A percentile compares a stretch with the other conserved stretches of the same genome.
These are phyloP conservation scores for Lophura swinhoii DNA, from an alignment of 2,797 vertebrate species.

Conservation along the genomic window DNA sequence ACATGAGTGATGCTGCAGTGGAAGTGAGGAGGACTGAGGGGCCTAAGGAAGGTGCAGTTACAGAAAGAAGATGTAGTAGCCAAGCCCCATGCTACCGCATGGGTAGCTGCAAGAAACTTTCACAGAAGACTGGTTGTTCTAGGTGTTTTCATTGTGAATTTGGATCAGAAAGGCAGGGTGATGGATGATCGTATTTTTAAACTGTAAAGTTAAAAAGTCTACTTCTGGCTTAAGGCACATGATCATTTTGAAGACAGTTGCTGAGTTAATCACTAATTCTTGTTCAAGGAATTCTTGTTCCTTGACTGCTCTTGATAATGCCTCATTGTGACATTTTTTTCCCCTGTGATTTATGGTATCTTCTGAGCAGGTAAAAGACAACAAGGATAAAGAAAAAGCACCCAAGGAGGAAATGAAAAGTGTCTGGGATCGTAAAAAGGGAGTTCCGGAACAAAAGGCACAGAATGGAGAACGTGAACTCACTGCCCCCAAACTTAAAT, in stretches of 20 bases:
- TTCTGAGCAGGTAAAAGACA: constrained; percentile 84
- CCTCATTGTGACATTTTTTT: background rate
- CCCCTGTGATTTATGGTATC: background rate
- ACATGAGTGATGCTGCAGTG: background rate
- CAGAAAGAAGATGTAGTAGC: background rate
- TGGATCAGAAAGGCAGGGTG: background rate
- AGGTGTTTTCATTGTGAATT: background rate
- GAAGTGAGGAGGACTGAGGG: background rate
- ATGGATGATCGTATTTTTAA: background rate
- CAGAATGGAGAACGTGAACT: constrained; percentile 91
- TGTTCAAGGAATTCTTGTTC: background rate
- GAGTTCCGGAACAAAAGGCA: constrained; percentile 80
- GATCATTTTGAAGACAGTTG: background rate
- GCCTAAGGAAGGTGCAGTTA: background rate
- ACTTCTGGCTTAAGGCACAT: background rate
- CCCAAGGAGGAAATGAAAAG: constrained; percentile 82
- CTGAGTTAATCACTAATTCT: background rate
- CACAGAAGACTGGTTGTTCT: background rate
- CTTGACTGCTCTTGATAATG: background rate
- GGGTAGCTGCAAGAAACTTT: background rate
- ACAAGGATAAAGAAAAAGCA: constrained; percentile 81
- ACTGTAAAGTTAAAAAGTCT: background rate
- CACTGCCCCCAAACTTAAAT: constrained; percentile 86
- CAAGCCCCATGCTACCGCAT: background rate
- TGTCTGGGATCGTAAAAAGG: constrained; percentile 81